Percentiles rank a stretch among this genome's conserved stretches.
phyloP scores from a whole-genome alignment of 92 coral and sea anemone species.

The Montipora capitata region DNA sequence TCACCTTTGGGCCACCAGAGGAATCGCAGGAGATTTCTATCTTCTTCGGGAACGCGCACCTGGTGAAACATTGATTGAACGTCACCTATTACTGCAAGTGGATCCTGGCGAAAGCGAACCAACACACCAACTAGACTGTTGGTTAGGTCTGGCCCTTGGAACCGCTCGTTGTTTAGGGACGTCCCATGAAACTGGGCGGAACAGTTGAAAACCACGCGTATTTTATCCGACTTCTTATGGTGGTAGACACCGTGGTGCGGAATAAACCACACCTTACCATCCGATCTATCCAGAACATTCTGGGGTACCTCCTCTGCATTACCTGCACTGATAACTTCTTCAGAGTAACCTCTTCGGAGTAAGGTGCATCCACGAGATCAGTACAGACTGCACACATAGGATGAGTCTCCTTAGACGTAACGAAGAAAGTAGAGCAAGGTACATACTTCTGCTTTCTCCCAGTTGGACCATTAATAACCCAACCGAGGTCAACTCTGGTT shows the following conservation, averaged over 20 bases:
- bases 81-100: conserved; percentile 59
- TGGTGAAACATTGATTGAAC: conserved; percentile 68
- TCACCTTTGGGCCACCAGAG: conserved; percentile 62
- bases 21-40: conserved; percentile 62
- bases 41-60: conserved; percentile 51
- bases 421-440: conserved; percentile 10
- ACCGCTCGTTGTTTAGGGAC: conserved; percentile 42
- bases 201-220: conserved; percentile 53
- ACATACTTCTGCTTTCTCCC: conserved; percentile 36
- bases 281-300: conserved; percentile 26
- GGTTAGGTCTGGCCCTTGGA: conserved; percentile 74
- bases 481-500: conserved; percentile 60
- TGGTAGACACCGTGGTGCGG: conserved; percentile 72
- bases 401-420: conserved; percentile 37
- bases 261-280: conserved; percentile 66
- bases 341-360: conserved; percentile 17
- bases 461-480: conserved; percentile 78
- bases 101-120: conserved; percentile 60
- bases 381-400: conserved; percentile 34
- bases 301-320: conserved; percentile 60
- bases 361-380: conserved; percentile 57
- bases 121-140: conserved; percentile 67
- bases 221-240: conserved; percentile 39
- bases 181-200: conserved; percentile 60
- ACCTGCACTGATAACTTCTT: conserved; percentile 52